Evolutionary conservation across 1,140 invertebrate genomes (phyloP), one percentile per base, ranked within the genome.

Genomic region (Pseudomyrmex concolor): DNA sequence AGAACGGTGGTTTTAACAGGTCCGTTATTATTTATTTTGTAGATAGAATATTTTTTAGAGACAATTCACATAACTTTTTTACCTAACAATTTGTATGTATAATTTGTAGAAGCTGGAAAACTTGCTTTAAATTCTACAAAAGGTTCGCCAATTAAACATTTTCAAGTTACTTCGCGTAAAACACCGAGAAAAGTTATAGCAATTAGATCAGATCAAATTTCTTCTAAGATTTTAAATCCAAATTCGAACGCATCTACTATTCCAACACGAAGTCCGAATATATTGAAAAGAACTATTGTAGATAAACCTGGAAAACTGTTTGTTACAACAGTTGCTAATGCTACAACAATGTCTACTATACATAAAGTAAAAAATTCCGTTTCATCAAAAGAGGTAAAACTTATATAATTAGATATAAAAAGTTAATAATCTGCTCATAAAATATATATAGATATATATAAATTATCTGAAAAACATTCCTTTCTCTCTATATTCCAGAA

Each of bases 1-100:
- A 96, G 97, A 91, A 96, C 96, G 60, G 95, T 98, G 19, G 95
- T 97, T 71, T 93, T 98, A 63, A 97, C 97, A 86, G 96, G 96
- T 97, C 91, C 0, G 45, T 0, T 57, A 43, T 48, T 25, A 25
- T 25, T 25, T 60, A 2, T 62, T 34, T 34, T 34, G 34, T 34
- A 34, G 34, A 7, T 34, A 7, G 83, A 73, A 80, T 48, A 62
- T 13, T 71, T 59, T n/a, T 34, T 55, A 57, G 13, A 72, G 50
- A 51, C 45, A 43, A 9, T 4, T 63, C 34, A 59, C 34, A 59
- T 15, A 3, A 43, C 67, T 59, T 59, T 43, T 25, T 17, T 7
- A 60, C 13, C 34, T 13, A 12, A 71, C 63, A 60, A 80, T 63
- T 63, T 0, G 5, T 34, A 34, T 7, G 7, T 34, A 59, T 62